Evolutionary conservation across 1,140 invertebrate species (phyloP), one percentile per base, ranked within the genome.

Genomic region (Sesamia nonagrioides): DNA sequence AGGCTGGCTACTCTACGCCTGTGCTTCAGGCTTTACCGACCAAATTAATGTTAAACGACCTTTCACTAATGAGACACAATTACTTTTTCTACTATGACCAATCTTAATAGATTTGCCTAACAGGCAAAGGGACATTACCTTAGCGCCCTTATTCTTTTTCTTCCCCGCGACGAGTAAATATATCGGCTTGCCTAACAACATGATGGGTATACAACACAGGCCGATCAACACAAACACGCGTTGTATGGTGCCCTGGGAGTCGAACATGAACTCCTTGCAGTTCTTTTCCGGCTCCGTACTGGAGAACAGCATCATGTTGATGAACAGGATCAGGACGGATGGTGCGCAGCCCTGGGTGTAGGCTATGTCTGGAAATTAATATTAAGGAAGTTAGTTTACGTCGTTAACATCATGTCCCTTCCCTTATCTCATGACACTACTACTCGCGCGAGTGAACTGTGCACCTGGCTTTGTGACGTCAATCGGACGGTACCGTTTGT

Each of bases 151-250:
- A 48, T 48, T 84, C 72, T 92, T 91, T 77, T 92, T 92, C 83
- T 92, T 92, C 72, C 80, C 82, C 42, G 87, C 84, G 7, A 54
- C 27, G 3, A 94, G 81, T n/a, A 98, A 93, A 82, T 97, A 96
- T 33, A 99, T 89, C 0, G 99, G 99, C 95, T 99, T 99, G 6
- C 97, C 97, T 5, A 99, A 92, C 77, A 99, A 95, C 97, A 99
- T 98, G 88, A 98, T 97, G 0, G 99, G 99, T 40, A 99, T 97
- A 91, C 98, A 99, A 35, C 97, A 82, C 0, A 99, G 83, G 0
- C 97, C 98, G 2, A 97, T 78, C 4, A 97, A 87, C 2, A 99
- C 96, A 61, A 98, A 96, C 45, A 97, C 92, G 27, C 95, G 95
- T 92, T 99, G 98, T 27, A 99, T 58, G 0, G 83, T 85, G 0